A percentile compares a stretch with the other conserved stretches of the same genome.
phyloP scores from a whole-genome alignment of 2,888 invertebrate species.

The Hermaeophaga mercurialis region DNA sequence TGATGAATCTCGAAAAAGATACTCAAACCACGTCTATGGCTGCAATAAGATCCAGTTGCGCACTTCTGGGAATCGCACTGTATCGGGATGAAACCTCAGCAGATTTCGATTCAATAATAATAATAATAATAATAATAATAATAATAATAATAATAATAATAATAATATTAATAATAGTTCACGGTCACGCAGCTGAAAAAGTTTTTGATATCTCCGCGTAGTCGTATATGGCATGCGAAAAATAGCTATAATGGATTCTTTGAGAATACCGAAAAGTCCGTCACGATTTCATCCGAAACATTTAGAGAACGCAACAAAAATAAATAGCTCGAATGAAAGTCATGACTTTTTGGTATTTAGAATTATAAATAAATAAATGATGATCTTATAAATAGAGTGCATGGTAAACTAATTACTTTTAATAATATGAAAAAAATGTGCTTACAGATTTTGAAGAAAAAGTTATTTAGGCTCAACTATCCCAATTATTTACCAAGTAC shows the following conservation, averaged over 20 bases:
- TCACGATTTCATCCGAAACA: not conserved
- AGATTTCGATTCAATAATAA: slow-evolving; percentile 1
- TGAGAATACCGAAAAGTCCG: not conserved
- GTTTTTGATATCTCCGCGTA: not conserved
- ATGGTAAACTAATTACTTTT: no score
- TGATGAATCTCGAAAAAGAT: no score
- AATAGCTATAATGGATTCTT: not conserved
- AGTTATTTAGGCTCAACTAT: no score
- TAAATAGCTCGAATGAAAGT: not conserved
- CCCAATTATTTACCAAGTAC: no score
- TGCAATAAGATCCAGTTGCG: not conserved
- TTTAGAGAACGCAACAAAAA: not conserved
- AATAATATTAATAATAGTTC: no score
- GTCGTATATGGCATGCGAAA: not conserved
- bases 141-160: no score
- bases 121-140: no score
- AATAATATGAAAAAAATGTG: no score
- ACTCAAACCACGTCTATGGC: not conserved
- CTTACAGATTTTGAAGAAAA: no score
- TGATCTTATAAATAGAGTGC: no score
- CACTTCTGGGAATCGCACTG: not conserved
- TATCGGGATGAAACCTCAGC: slow-evolving; percentile 7
- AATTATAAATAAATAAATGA: no score
- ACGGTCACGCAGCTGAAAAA: not conserved
- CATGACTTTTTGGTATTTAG: no score